Evolutionary conservation across 1,140 invertebrate genomes (phyloP), one percentile per base, ranked within the genome.

Genomic region (Cylas formicarius): DNA sequence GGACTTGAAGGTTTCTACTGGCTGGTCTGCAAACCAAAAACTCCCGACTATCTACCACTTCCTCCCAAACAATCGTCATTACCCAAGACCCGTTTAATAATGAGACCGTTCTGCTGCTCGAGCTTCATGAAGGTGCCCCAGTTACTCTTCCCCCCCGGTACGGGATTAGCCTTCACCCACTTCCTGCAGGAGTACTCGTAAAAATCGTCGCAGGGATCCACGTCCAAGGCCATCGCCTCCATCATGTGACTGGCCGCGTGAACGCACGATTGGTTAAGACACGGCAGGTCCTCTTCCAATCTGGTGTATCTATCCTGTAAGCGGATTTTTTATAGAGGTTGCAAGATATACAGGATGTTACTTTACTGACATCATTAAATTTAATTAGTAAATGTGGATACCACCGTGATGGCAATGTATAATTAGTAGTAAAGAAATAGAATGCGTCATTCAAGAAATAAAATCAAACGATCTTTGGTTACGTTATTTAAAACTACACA

Each of bases 61-160:
- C 20, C 10, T 21, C 9, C 18, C 14, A n/a, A 13, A 52, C 21
- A 58, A 10, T 6, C 3, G 19, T 2, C 21, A 36, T 39, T 67
- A 85, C 82, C 90, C 53, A 97, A 68, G 24, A 85, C 85, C 64
- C 86, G 89, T 69, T 90, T 89, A 47, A 97, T 81, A n/a, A 91
- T 80, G 17, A 93, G 66, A 60, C 95, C 89, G 67, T 96, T 96
- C 57, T 91, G 80, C 57, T 94, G 82, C 63, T 91, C 89, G 28
- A 97, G 72, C 65, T 94, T 92, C 28, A 83, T 84, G 66, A 96
- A 96, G n/a, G 90, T 93, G 13, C 88, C 88, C 92, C 92, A 96
- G 35, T 80, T 83, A n/a, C 84, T 84, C 62, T 90, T 86, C n/a
- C 81, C 86, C 64, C 86, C 84, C 0, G 93, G 93, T 46, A 95